Percentiles rank a stretch among this genome's conserved stretches.
Evolutionary conservation across 1,140 invertebrate genomes (phyloP).

Genomic region (fruit fly (Drosophila melanogaster)): DNA sequence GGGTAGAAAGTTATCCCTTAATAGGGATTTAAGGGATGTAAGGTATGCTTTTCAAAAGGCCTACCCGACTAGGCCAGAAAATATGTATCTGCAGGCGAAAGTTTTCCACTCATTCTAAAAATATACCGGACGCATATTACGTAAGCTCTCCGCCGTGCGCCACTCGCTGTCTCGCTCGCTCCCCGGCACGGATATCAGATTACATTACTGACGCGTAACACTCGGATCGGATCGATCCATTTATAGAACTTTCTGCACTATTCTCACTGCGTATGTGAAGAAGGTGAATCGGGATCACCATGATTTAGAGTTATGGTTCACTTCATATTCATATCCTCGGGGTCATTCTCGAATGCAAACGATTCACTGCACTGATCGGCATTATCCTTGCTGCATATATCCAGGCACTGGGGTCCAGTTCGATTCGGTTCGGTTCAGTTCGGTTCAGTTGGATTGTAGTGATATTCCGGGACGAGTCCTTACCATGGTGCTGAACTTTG

Average conservation of each 20-base stretch:
- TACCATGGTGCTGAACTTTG: slow-evolving; percentile 84
- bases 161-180: slow-evolving; percentile 49
- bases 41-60: neutral
- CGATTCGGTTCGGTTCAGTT: slow-evolving; percentile 17
- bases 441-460: no score
- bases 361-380: slow-evolving; percentile 60
- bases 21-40: neutral
- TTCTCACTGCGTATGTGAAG: slow-evolving; percentile 14
- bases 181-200: slow-evolving; percentile 53
- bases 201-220: slow-evolving; percentile 62
- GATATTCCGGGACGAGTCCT: slow-evolving; percentile 62
- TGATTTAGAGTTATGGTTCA: slow-evolving; percentile 26
- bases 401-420: slow-evolving; percentile 17
- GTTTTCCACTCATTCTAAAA: slow-evolving; percentile 38
- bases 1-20: neutral
- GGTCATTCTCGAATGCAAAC: slow-evolving; percentile 31
- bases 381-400: slow-evolving; percentile 56
- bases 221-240: slow-evolving; percentile 55
- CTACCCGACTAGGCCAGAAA: slow-evolving; percentile 8
- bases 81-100: slow-evolving; percentile 37
- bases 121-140: slow-evolving; percentile 54
- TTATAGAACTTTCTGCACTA: slow-evolving; percentile 56
- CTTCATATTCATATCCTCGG: slow-evolving; percentile 33
- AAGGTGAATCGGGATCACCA: slow-evolving; percentile 36
- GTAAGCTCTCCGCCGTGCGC: slow-evolving; percentile 44